A percentile compares a stretch with the other conserved stretches of the same genome.
Conservation (phyloP, 2,797 vertebrate species). For the Takifugu ocellatus region DNA sequence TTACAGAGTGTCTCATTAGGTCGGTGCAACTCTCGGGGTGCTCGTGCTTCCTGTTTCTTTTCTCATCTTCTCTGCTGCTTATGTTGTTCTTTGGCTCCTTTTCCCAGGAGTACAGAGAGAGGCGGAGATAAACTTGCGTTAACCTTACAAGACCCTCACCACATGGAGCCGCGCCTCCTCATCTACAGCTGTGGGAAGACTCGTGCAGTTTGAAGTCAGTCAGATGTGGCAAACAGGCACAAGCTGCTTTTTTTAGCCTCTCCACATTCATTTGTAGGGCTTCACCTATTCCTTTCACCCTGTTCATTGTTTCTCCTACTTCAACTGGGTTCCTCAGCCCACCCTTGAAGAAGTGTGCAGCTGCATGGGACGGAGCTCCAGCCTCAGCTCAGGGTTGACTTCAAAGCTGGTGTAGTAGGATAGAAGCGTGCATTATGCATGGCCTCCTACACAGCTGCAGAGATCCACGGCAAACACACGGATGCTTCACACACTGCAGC, state of each 20-base stretch:
- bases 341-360: slow-evolving; percentile 50
- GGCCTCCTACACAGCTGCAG: slow-evolving; percentile 51
- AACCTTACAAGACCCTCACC: slow-evolving; percentile 21
- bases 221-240: not conserved
- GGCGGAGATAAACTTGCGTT: slow-evolving; percentile 17
- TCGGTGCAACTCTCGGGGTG: slow-evolving; percentile 18
- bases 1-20: slow-evolving; percentile 54
- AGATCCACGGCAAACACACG: slow-evolving; percentile 23
- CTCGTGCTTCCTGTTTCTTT: slow-evolving; percentile 29
- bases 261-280: too few relatives aligned
- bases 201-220: slow-evolving; percentile 2
- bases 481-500: slow-evolving; percentile 5
- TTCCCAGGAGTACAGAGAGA: slow-evolving; percentile 12
- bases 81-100: not conserved
- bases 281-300: slow-evolving; percentile 1
- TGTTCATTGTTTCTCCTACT: not conserved
- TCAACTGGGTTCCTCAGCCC: slow-evolving; percentile 10
- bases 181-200: slow-evolving; percentile 20
- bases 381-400: slow-evolving; percentile 44
- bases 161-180: not conserved
- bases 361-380: slow-evolving; percentile 37
- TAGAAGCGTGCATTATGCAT: slow-evolving; percentile 62
- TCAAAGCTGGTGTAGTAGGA: slow-evolving; percentile 55
- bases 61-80: slow-evolving; percentile 27
- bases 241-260: too few relatives aligned